phyloP scores from a whole-genome alignment of 37 sponge, comb jelly and placozoan genomes.

The Cladorhizidae sp. region DNA sequence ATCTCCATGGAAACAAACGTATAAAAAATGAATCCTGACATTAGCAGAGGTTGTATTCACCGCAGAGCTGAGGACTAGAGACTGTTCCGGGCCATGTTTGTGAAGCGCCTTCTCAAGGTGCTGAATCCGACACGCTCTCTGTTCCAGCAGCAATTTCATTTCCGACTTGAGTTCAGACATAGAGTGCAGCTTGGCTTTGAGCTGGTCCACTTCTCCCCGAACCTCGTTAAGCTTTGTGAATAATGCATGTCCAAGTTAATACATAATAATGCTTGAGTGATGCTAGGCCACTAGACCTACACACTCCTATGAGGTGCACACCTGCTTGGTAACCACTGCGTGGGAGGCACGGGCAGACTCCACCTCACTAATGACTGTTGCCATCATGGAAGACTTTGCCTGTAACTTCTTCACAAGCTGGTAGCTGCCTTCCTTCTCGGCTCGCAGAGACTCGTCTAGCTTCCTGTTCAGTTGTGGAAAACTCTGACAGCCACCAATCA shows the following conservation, averaged over 20 bases:
- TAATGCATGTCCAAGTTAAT: no score
- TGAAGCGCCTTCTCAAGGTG: constrained; percentile 5
- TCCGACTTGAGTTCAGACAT: constrained; percentile 19
- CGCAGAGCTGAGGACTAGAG: neutral
- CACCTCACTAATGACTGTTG: neutral
- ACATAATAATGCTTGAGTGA: no score
- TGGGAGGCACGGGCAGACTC: neutral
- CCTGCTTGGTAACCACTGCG: constrained; percentile 1
- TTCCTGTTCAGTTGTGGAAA: neutral
- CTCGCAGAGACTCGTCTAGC: neutral
- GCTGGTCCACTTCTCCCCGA: constrained; percentile 4
- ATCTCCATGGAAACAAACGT: no score
- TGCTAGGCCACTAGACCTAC: neutral
- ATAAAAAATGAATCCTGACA: no score
- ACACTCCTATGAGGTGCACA: neutral
- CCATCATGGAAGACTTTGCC: neutral
- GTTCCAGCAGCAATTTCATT: constrained; percentile 43
- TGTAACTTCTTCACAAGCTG: constrained; percentile 1
- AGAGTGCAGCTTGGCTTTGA: constrained; percentile 25
- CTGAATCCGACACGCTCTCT: constrained; percentile 28
- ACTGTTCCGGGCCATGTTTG: neutral
- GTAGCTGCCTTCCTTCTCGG: neutral
- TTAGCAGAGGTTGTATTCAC: neutral
- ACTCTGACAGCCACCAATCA: neutral
- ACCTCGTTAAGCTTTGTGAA: neutral